Evolutionary conservation across 1,140 invertebrate genomes (phyloP).

Genomic region (Trichonephila inaurata): DNA sequence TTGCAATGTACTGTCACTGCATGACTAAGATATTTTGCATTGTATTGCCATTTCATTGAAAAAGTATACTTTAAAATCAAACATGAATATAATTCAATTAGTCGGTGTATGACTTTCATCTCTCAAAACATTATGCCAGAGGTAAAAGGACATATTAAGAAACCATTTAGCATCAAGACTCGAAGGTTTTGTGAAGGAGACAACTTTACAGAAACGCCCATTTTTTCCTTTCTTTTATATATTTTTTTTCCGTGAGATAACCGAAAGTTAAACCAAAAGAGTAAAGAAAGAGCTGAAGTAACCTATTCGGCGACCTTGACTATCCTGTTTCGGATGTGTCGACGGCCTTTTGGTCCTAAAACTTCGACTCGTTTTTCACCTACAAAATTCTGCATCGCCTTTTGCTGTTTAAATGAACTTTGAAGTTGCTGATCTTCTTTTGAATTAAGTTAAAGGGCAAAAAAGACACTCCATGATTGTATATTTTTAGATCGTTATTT

Average conservation of each 20-base stretch:
- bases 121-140: not conserved
- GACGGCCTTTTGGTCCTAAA: not conserved
- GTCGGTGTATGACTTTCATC: no score
- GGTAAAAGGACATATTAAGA: slow-evolving; percentile 9
- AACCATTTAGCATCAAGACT: not conserved
- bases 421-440: no score
- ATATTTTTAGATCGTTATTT: no score
- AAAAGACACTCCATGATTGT: no score
- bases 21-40: no score
- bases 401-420: not conserved
- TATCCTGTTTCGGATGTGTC: slow-evolving; percentile 32
- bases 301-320: slow-evolving; percentile 23
- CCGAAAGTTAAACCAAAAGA: slow-evolving; percentile 31
- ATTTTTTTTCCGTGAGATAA: not conserved
- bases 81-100: no score
- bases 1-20: no score
- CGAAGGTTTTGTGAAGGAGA: not conserved
- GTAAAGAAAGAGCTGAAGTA: slow-evolving; percentile 20
- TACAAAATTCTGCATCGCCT: not conserved
- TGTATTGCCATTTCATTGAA: no score
- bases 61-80: no score
- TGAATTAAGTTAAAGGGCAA: no score
- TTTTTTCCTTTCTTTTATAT: not conserved
- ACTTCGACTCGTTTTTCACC: slow-evolving; percentile 21
- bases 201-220: slow-evolving; percentile 7